phyloP scores from a whole-genome alignment of 2,113 vertebrate species.

The Theropithecus gelada region DNA sequence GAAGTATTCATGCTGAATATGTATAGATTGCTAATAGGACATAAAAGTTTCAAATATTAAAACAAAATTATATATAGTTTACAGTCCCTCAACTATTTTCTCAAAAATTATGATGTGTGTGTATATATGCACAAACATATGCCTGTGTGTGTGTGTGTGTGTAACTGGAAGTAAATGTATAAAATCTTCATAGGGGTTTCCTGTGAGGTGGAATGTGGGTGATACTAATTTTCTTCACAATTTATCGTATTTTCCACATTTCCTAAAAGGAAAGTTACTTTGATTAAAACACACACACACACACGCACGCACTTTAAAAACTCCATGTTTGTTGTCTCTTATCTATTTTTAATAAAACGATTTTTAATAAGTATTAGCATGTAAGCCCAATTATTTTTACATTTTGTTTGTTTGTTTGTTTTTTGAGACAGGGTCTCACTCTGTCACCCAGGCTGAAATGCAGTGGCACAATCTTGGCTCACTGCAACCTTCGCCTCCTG shows the following conservation, averaged over 20 bases:
- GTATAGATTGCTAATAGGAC: neutral
- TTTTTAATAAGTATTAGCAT: neutral
- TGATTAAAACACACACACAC: neutral
- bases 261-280: neutral
- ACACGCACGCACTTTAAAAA: neutral
- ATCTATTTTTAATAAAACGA: constrained; percentile 3
- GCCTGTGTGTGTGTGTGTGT: neutral
- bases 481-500: no score
- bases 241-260: neutral
- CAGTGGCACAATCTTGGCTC: no score
- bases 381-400: neutral
- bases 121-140: neutral
- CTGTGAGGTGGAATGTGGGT: neutral
- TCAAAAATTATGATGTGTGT: neutral
- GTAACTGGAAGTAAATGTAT: neutral
- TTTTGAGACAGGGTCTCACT: no score
- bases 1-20: neutral
- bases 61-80: neutral
- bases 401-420: neutral
- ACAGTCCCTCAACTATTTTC: neutral
- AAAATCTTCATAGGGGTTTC: constrained; percentile 3
- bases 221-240: neutral
- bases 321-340: neutral
- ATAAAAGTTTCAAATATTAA: neutral
- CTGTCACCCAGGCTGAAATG: no score